Base-by-base conservation (phyloP, 2,888 invertebrate species). In the Eutolmus rufibarbis region DNA sequence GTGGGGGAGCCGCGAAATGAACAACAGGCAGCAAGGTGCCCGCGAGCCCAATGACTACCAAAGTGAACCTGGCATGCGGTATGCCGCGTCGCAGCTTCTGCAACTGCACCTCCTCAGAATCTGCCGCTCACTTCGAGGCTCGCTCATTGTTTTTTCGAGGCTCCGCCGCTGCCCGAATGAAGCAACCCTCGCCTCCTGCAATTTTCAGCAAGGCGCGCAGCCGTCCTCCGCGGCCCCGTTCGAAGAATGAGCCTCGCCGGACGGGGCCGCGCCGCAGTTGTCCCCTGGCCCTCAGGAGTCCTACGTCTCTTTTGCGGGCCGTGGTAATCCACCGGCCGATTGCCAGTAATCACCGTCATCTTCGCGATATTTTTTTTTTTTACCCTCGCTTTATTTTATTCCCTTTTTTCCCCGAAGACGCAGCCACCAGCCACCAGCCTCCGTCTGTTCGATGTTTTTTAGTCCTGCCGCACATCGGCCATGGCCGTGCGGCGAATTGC, bases 301-400 rank as follows among this genome's bases (percentile, higher is more conserved):
- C 40, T 81, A 34, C 46, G 74, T 74, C 74, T 74, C 34, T 46
- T 37, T 40, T 28, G 14, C 8, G 78, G 12, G 23, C 66, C 28
- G 3, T 12, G 28, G 66, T 66, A 66, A 82, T 82, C 9, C 82
- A 37, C 74, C 74, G 86, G 87, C 81, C 86, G 87, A 88, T 88
- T 88, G 88, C 86, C 74, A 87, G 87, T 88, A 88, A 88, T 88
- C 88, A 88, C 88, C 87, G 86, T 88, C 88, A 88, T 88, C 87
- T 88, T 87, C 34, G 74, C 74, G 40, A 74, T 46, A 3, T 85
- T 34, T 34, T 34, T 7, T 7, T 34, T 85, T 87, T 87, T 40
- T 87, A 86, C 16, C 40, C 66, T 86, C 77, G 76, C 76, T 74
- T 87, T 12, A 19, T 56, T 56, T 56, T 56, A n/a, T 56, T 19